Base-by-base conservation (phyloP, 2,113 vertebrate species). In the Epinephelus fuscoguttatus region DNA sequence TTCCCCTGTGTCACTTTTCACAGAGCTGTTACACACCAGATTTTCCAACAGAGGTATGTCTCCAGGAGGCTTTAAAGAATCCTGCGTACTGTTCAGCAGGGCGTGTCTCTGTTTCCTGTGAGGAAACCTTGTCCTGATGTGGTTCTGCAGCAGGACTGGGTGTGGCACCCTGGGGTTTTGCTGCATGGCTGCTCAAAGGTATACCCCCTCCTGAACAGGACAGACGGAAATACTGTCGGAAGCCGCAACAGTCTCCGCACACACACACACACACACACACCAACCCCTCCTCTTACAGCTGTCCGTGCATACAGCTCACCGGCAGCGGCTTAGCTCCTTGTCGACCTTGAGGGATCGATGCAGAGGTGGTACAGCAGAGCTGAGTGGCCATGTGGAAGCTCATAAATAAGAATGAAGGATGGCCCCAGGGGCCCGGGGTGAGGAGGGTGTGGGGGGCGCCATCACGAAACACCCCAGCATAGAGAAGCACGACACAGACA, bases 391-490 rank as follows among this genome's bases (percentile, higher is more conserved):
- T 81, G 88, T 89, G 90, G 92, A 92, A 91, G 89, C 94, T 95
- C 95, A 95, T 95, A 95, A 95, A 96, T 95, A 95, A 94, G 92
- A 92, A 95, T 94, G 94, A 95, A 93, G 91, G 90, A 95, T 93
- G 84, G 91, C 92, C 92, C 79, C 80, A 77, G 86, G 90, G 90
- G 88, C 86, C 68, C 72, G 21, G 78, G 79, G 81, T 62, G 75
- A 84, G 85, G 61, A 81, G 61, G 70, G 68, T 62, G 86, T 59
- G 88, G 81, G 87, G 88, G 81, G 87, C 87, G 84, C 81, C 82
- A 80, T 92, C 86, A 84, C 64, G 25, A 88, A 91, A 91, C 88
- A 90, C 82, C 76, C 75, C 70, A 69, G 73, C 72, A 57, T 56
- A 76, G 80, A 81, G 81, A 82, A 52, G 61, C 78, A 85, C 59